These are phyloP conservation scores for Centroberyx gerrardi DNA, from an alignment of 2,797 vertebrate species.

Conservation along the genomic window DNA sequence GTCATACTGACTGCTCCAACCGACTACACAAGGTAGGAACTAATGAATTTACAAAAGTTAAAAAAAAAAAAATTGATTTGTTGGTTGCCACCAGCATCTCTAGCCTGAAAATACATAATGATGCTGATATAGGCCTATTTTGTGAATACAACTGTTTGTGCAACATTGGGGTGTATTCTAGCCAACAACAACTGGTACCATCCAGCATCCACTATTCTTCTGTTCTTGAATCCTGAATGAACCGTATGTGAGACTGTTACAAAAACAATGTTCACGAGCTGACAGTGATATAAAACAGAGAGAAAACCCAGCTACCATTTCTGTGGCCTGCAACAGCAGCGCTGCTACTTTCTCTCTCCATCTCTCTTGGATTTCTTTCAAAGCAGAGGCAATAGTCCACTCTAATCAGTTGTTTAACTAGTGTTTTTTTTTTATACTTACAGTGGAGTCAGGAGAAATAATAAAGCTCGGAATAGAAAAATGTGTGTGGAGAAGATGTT, in stretches of 20 bases:
- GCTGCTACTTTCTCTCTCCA: background rate
- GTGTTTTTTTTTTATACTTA: slow-evolving; percentile 37
- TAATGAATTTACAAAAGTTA: background rate
- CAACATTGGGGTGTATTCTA: too few relatives aligned
- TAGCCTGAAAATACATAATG: background rate
- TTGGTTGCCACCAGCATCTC: background rate
- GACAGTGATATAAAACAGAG: slow-evolving; percentile 67
- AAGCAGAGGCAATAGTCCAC: slow-evolving; percentile 48
- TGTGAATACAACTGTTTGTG: background rate
- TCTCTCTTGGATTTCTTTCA: slow-evolving; percentile 31
- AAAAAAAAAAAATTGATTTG: background rate
- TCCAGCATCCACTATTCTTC: background rate
- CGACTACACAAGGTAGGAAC: background rate
- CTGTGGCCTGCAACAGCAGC: slow-evolving; percentile 58
- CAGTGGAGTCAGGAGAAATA: slow-evolving; percentile 42
- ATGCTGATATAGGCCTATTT: background rate
- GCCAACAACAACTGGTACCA: background rate
- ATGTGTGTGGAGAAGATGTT: background rate
- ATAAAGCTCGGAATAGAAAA: slow-evolving; percentile 11
- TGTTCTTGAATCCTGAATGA: slow-evolving; percentile 32
- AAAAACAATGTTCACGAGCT: slow-evolving; percentile 54
- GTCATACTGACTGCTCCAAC: slow-evolving; percentile 3
- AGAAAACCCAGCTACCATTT: slow-evolving; percentile 62
- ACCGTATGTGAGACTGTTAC: slow-evolving; percentile 39
- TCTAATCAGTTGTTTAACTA: slow-evolving; percentile 48